A percentile compares a stretch with the other conserved stretches of the same genome.
Conservation (phyloP, 2,888 invertebrate genomes). For the Oscheius sp. region DNA sequence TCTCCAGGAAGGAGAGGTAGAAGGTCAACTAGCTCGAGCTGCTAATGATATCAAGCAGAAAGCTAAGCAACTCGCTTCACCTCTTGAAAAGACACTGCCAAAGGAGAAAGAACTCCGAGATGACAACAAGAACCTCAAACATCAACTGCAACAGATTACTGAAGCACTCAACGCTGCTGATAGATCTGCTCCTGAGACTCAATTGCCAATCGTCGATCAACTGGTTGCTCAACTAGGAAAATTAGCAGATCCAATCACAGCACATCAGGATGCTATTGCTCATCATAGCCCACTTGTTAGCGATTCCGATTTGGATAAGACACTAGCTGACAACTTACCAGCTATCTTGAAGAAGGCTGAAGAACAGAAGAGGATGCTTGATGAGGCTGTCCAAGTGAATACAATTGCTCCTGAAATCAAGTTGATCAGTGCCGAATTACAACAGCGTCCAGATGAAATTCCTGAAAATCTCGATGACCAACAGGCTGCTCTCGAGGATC, state of each 20-base stretch:
- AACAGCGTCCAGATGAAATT: constrained; percentile 39
- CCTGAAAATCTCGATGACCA: constrained; percentile 44
- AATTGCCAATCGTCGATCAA: constrained; percentile 35
- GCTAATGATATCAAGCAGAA: constrained; percentile 40
- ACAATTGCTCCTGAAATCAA: constrained; percentile 44
- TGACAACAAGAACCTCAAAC: constrained; percentile 31
- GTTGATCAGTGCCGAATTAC: constrained; percentile 38
- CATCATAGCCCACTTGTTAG: constrained; percentile 28
- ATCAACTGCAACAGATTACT: constrained; percentile 13
- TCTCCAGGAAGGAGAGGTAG: constrained; percentile 10
- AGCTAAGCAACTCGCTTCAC: constrained; percentile 36
- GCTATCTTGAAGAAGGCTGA: constrained; percentile 12
- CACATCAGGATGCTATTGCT: constrained; percentile 28
- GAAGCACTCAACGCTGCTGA: neutral
- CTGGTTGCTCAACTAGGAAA: constrained; percentile 33
- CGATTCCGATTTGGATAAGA: constrained; percentile 36
- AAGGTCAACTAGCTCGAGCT: constrained; percentile 39
- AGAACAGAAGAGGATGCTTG: constrained; percentile 35
- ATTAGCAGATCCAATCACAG: constrained; percentile 30
- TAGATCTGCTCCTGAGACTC: constrained; percentile 30
- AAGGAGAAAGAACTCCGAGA: constrained; percentile 22
- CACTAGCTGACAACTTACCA: constrained; percentile 28
- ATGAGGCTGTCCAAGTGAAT: constrained; percentile 38
- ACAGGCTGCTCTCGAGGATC: constrained; percentile 43
- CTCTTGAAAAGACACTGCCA: constrained; percentile 25